phyloP scores from a whole-genome alignment of 2,113 vertebrate genomes.

The Caracal caracal region DNA sequence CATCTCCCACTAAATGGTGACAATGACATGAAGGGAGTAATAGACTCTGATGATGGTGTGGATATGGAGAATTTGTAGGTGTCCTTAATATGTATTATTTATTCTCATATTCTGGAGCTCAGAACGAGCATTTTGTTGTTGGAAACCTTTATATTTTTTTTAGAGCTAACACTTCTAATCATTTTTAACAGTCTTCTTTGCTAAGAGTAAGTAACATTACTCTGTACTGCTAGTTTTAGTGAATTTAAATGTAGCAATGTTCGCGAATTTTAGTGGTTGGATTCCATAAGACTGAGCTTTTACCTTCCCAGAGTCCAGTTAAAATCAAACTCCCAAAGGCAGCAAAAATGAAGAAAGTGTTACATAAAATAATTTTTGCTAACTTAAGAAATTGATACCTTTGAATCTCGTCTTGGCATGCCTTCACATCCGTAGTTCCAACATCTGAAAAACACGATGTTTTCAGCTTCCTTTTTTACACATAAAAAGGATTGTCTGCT shows the following conservation, averaged over 20 bases:
- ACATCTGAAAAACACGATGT: neutral
- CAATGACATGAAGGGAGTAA: rapidly evolving
- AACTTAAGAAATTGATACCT: neutral
- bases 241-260: neutral
- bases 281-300: neutral
- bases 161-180: neutral
- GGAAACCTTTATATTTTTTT: rapidly evolving
- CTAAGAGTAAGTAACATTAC: neutral
- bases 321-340: neutral
- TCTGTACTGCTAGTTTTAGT: neutral
- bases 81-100: neutral
- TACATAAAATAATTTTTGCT: neutral
- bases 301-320: neutral
- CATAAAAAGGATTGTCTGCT: neutral
- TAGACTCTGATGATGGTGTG: rapidly evolving
- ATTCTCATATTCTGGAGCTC: neutral
- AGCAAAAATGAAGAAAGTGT: neutral
- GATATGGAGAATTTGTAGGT: neutral
- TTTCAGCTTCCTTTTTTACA: neutral
- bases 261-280: neutral
- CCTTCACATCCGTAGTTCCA: no score
- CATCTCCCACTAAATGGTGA: neutral
- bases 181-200: neutral
- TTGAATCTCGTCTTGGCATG: neutral
- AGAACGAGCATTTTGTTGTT: neutral